A percentile compares a stretch with the other conserved stretches of the same genome.
phyloP scores from a whole-genome alignment of 2,888 invertebrate genomes.

The Metacarcinus magister region DNA sequence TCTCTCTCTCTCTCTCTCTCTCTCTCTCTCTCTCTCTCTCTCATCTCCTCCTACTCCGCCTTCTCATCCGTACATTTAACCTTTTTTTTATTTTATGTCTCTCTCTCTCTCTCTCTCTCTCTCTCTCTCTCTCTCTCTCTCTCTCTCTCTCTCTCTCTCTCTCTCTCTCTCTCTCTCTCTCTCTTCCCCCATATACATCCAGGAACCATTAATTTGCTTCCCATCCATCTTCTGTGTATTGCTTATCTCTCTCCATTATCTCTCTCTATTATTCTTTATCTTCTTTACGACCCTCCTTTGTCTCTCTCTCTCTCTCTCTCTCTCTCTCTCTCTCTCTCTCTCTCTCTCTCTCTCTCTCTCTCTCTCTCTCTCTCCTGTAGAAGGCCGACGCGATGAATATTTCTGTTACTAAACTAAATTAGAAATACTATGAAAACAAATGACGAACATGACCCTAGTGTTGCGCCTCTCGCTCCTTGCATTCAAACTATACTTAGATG shows the following conservation, averaged over 20 bases:
- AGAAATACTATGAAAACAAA: too few relatives aligned
- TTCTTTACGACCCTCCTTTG: neutral
- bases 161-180: constrained; percentile 26
- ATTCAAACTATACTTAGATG: too few relatives aligned
- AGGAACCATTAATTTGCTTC: neutral
- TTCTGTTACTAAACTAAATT: too few relatives aligned
- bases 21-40: neutral
- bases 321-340: constrained; percentile 37
- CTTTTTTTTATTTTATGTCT: too few relatives aligned
- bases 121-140: constrained; percentile 14
- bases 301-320: neutral
- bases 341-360: neutral
- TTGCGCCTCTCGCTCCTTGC: too few relatives aligned
- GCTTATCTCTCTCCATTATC: neutral
- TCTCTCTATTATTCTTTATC: neutral
- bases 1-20: neutral
- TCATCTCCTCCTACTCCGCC: neutral
- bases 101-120: constrained; percentile 5
- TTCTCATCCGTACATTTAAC: neutral
- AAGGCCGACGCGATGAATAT: too few relatives aligned
- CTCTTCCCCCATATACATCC: neutral
- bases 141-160: constrained; percentile 26
- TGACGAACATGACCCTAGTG: too few relatives aligned
- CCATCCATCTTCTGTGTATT: constrained; percentile 6
- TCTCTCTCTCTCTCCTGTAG: neutral